A percentile compares a stretch with the other conserved stretches of the same genome.
Evolutionary conservation across 2,888 invertebrate genomes (phyloP).

Genomic region (Scrobipalpa atriplicella): DNA sequence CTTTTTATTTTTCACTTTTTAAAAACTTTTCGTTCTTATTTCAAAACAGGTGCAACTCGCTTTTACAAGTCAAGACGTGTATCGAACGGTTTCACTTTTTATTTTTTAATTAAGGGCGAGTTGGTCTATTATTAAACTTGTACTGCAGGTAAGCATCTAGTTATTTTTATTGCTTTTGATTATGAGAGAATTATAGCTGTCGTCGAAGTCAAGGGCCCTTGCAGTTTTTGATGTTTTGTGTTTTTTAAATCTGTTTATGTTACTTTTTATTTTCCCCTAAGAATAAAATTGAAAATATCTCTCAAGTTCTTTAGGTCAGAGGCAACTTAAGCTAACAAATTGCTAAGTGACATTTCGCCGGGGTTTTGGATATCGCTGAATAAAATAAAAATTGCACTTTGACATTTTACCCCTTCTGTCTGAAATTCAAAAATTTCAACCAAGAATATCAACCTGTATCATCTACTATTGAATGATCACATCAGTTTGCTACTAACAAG

Average conservation of each 20-base stretch:
- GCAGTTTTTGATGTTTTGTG: neutral
- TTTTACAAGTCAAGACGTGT: slow-evolving; percentile 7
- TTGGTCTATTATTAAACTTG: slow-evolving; percentile 8
- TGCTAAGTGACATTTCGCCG: no score
- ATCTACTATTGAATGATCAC: neutral
- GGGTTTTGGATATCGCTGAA: no score
- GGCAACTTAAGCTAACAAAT: no score
- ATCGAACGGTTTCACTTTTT: slow-evolving; percentile 4
- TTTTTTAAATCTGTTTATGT: neutral
- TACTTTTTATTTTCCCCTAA: no score
- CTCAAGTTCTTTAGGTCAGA: no score
- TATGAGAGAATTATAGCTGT: neutral
- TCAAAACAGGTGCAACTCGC: slow-evolving; percentile 7
- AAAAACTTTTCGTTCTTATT: neutral
- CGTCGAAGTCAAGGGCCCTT: neutral
- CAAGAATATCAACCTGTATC: no score
- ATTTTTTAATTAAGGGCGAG: slow-evolving; percentile 7
- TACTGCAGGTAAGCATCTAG: neutral
- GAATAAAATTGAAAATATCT: no score
- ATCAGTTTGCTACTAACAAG: neutral
- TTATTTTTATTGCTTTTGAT: slow-evolving; percentile 3
- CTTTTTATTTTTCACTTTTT: neutral
- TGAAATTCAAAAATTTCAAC: no score
- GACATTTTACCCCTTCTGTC: no score
- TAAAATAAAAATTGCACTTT: no score